A percentile compares a stretch with the other conserved stretches of the same genome.
Evolutionary conservation across 2,797 vertebrate genomes (phyloP).

Genomic region (Enteromius trimaculatus): DNA sequence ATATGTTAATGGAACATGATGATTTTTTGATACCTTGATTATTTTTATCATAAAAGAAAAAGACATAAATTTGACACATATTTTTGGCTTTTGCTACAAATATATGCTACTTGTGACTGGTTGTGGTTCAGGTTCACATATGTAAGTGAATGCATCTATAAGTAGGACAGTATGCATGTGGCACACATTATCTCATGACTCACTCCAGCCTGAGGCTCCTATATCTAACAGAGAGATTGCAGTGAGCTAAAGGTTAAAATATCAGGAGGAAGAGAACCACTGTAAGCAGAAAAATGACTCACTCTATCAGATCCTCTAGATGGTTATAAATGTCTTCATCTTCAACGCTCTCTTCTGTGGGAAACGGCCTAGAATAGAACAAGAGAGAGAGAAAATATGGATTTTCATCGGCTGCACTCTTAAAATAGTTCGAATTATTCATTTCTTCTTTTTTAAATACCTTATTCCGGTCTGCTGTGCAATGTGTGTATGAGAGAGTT

Average conservation of each 20-base stretch:
- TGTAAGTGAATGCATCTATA: not conserved
- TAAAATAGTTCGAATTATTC: not conserved
- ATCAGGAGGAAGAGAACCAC: not conserved
- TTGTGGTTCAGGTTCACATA: no score
- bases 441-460: conserved; percentile 66
- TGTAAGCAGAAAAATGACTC: conserved; percentile 64
- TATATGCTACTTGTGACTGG: no score
- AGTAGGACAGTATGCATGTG: not conserved
- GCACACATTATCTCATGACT: conserved; percentile 2
- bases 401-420: not conserved
- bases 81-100: no score
- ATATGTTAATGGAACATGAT: no score
- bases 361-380: conserved; percentile 82
- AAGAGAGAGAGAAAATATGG: not conserved
- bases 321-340: conserved; percentile 95
- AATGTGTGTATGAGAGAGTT: conserved; percentile 86
- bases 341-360: conserved; percentile 90
- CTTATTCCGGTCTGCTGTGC: conserved; percentile 88
- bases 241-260: not conserved
- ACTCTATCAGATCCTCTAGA: conserved; percentile 96
- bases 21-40: no score
- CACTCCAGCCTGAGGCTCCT: not conserved
- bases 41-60: no score
- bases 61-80: no score
- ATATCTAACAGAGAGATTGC: not conserved